phyloP scores from a whole-genome alignment of 1,140 invertebrate species.

The Trypoxylus dichotomus region DNA sequence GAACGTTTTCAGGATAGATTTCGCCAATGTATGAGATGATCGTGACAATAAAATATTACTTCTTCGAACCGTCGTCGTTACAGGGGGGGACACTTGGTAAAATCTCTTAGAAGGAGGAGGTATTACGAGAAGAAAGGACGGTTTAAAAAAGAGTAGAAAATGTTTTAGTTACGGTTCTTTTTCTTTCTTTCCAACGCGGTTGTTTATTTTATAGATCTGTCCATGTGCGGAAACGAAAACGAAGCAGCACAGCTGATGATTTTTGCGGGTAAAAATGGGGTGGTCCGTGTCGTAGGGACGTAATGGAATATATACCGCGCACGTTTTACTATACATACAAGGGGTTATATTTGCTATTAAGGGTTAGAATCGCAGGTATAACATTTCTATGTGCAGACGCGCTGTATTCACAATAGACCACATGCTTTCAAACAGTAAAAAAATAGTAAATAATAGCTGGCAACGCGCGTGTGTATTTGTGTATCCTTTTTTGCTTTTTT shows the following conservation, averaged over 20 bases:
- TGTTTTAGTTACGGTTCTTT: slow-evolving; percentile 34
- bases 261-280: slow-evolving; percentile 29
- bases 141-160: slow-evolving; percentile 39
- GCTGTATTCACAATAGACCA: slow-evolving; percentile 43
- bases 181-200: not conserved
- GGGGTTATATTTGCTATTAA: slow-evolving; percentile 39
- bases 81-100: too few relatives aligned
- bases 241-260: slow-evolving; percentile 45
- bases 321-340: slow-evolving; percentile 3
- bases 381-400: slow-evolving; percentile 40
- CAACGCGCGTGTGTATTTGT: not conserved
- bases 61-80: slow-evolving; percentile 22
- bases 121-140: not conserved
- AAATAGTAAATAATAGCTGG: slow-evolving; percentile 46
- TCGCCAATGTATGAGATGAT: slow-evolving; percentile 33
- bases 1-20: slow-evolving; percentile 40
- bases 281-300: slow-evolving; percentile 3
- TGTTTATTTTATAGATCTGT: slow-evolving; percentile 37
- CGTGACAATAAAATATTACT: slow-evolving; percentile 47
- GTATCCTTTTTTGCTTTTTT: not conserved
- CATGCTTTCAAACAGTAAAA: slow-evolving; percentile 47
- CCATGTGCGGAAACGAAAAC: not conserved
- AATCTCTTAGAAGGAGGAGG: not conserved
- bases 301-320: slow-evolving; percentile 24
- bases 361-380: slow-evolving; percentile 44